Evolutionary conservation across 2,888 invertebrate species (phyloP).

Genomic region (Spatulosminthurus flaviceps): DNA sequence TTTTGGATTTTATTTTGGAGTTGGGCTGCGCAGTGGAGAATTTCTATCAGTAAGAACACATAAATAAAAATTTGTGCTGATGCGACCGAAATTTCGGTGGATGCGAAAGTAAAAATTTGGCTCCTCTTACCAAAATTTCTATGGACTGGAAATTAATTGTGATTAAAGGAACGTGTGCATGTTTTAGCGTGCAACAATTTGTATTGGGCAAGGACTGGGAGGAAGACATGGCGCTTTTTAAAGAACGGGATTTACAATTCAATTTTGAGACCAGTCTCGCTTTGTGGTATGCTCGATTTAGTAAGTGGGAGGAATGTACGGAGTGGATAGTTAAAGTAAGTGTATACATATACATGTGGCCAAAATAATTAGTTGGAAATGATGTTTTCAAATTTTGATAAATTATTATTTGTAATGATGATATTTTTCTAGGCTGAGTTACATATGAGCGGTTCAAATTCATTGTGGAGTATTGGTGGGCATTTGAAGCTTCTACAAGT

Average conservation of each 20-base stretch:
- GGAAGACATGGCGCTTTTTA: conserved; percentile 46
- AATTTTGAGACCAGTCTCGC: conserved; percentile 58
- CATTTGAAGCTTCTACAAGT: conserved; percentile 56
- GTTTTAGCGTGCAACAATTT: conserved; percentile 56
- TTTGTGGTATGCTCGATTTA: conserved; percentile 57
- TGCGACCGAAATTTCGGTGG: no score
- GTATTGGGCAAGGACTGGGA: conserved; percentile 56
- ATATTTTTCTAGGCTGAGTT: conserved; percentile 49
- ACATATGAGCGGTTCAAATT: conserved; percentile 48
- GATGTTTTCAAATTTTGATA: neutral
- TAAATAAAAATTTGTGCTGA: neutral
- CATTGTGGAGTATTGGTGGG: neutral
- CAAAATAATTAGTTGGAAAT: no score
- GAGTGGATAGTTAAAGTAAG: conserved; percentile 46
- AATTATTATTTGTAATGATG: neutral
- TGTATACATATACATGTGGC: no score
- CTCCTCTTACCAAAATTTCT: no score
- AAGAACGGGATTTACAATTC: conserved; percentile 55
- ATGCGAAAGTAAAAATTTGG: no score
- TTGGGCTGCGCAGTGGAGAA: conserved; percentile 65
- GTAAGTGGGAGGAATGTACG: conserved; percentile 55
- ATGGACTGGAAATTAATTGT: no score
- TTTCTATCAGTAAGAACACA: conserved; percentile 43
- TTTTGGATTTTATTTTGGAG: conserved; percentile 72
- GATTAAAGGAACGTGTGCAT: neutral